Base-by-base conservation (phyloP, 2,888 invertebrate species). In the Caprella mutica region DNA sequence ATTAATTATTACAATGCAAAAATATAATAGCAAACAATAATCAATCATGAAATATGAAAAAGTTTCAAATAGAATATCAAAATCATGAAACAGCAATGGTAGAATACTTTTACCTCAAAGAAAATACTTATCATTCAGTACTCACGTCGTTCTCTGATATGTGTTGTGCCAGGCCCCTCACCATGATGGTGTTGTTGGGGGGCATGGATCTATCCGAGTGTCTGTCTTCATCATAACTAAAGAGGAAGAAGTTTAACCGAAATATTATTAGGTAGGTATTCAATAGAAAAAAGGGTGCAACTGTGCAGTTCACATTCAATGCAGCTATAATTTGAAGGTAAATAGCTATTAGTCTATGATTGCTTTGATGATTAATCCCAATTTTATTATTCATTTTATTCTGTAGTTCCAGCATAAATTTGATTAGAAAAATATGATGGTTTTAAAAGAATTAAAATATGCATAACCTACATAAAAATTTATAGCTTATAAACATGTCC, bases 101-200 rank as follows among this genome's bases (percentile, higher is more conserved):
- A n/a, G n/a, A n/a, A n/a, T n/a, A n/a, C n/a, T n/a, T n/a, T n/a
- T n/a, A n/a, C n/a, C n/a, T n/a, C n/a, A n/a, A n/a, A n/a, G n/a
- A n/a, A n/a, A n/a, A n/a, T n/a, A n/a, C n/a, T n/a, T n/a, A n/a
- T n/a, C n/a, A n/a, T n/a, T n/a, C n/a, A n/a, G n/a, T 69, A 76
- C 80, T 76, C 77, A 84, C 83, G 75, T 85, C 85, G 71, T 82
- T 82, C 73, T 85, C 85, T 14, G 84, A 82, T 61, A 84, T 81
- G 70, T 85, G 84, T 67, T 82, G 80, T 24, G 83, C 82, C 56
- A 86, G 74, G 56, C 84, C 84, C 67, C 84, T 76, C 65, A 85
- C 82, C 76, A 85, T 84, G 56, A 85, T 82, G 56, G 84, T 85
- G 71, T 82, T 83, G 68, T 80, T 79, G 1, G 81, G 81, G 35